A percentile compares a stretch with the other conserved stretches of the same genome.
Conservation (phyloP, 2,113 vertebrate species). For the Nycticebus coucang region DNA sequence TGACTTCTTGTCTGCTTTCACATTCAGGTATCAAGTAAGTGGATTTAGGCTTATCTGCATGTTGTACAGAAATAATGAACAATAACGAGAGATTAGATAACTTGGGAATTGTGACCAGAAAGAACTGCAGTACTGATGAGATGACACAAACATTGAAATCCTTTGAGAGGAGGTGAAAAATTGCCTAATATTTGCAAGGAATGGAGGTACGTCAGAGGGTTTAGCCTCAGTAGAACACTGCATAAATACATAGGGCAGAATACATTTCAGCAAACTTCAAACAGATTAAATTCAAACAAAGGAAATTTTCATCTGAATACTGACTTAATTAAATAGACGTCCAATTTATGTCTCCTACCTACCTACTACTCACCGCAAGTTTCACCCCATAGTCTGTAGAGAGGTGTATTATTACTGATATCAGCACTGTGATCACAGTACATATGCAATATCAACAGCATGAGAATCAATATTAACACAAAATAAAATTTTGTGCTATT, state of each 20-base stretch:
- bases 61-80: neutral
- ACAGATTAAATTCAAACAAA: neutral
- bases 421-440: neutral
- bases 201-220: neutral
- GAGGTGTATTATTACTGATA: neutral
- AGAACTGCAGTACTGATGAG: neutral
- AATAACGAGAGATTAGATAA: neutral
- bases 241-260: neutral
- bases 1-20: neutral
- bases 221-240: neutral
- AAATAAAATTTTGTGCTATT: neutral
- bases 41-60: neutral
- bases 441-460: neutral
- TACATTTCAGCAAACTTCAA: neutral
- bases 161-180: neutral
- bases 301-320: neutral
- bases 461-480: neutral
- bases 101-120: neutral
- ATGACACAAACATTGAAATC: neutral
- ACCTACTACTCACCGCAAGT: neutral
- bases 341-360: neutral
- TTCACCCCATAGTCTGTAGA: neutral
- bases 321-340: neutral
- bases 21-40: neutral
- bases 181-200: neutral